A percentile compares a stretch with the other conserved stretches of the same genome.
These are phyloP conservation scores for Austrofundulus limnaeus DNA, from an alignment of 2,113 vertebrate genomes.

Conservation along the genomic window DNA sequence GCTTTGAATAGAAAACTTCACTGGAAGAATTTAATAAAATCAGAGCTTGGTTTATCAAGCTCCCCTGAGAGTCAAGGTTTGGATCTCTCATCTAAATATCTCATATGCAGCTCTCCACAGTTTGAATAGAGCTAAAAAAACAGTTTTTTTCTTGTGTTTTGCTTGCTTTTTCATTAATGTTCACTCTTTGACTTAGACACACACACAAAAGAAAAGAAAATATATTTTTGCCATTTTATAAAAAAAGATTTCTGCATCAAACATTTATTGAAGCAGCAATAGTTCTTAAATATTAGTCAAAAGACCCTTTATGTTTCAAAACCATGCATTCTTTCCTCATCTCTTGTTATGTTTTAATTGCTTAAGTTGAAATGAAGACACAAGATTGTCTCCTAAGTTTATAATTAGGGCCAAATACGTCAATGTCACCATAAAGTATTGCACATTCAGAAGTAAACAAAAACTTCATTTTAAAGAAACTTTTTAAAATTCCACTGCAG, in stretches of 20 bases:
- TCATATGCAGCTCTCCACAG: conserved; percentile 26
- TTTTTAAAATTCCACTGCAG: neutral
- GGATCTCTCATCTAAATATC: conserved; percentile 1
- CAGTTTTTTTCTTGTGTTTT: conserved; percentile 17
- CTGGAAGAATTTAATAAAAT: conserved; percentile 20
- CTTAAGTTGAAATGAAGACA: neutral
- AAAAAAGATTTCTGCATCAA: neutral
- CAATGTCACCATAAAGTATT: neutral
- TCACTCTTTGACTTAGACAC: neutral
- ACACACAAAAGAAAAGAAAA: neutral
- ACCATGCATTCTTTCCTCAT: neutral
- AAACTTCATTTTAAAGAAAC: neutral
- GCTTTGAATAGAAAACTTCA: conserved; percentile 17
- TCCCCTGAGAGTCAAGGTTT: conserved; percentile 2
- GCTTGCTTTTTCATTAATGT: neutral
- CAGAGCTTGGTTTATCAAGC: conserved; percentile 8
- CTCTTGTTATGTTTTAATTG: neutral
- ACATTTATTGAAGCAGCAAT: neutral
- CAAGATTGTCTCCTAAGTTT: neutral
- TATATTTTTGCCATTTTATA: too few species aligned
- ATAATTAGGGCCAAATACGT: neutral
- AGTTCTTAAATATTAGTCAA: neutral
- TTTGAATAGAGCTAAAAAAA: conserved; percentile 11
- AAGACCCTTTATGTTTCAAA: neutral
- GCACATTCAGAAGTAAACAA: neutral